Conservation (phyloP, 2,797 vertebrate species). For the Pempheris klunzingeri region DNA sequence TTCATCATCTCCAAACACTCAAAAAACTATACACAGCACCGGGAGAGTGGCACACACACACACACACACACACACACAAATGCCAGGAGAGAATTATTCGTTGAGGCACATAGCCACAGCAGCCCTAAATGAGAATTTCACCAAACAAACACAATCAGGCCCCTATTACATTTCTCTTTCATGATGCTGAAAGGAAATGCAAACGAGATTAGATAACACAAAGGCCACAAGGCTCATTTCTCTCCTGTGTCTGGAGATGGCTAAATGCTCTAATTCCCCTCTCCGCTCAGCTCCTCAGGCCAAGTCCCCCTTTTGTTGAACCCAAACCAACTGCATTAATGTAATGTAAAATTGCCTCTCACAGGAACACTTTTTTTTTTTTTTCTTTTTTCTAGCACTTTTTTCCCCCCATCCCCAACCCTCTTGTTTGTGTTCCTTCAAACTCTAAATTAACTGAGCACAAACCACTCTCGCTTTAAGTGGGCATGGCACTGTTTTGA, state of each 20-base stretch:
- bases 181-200: constrained; percentile 89
- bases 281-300: constrained; percentile 82
- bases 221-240: constrained; percentile 87
- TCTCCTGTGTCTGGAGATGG: constrained; percentile 87
- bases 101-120: constrained; percentile 63
- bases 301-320: constrained; percentile 85
- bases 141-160: constrained; percentile 89
- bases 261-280: constrained; percentile 87
- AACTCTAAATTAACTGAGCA: constrained; percentile 77
- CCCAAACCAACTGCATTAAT: constrained; percentile 84
- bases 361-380: constrained; percentile 57
- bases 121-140: constrained; percentile 86
- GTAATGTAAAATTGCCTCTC: constrained; percentile 75
- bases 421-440: constrained; percentile 61
- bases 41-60: background rate
- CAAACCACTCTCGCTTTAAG: constrained; percentile 75
- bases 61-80: constrained; percentile 26
- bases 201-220: constrained; percentile 88
- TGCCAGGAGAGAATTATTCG: constrained; percentile 60
- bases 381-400: constrained; percentile 36
- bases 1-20: constrained; percentile 61
- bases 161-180: constrained; percentile 87
- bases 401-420: constrained; percentile 2
- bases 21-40: constrained; percentile 24
- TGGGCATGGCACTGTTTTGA: constrained; percentile 79